Evolutionary conservation across 2,888 invertebrate genomes (phyloP).

Genomic region (Ochropleura leucogaster): DNA sequence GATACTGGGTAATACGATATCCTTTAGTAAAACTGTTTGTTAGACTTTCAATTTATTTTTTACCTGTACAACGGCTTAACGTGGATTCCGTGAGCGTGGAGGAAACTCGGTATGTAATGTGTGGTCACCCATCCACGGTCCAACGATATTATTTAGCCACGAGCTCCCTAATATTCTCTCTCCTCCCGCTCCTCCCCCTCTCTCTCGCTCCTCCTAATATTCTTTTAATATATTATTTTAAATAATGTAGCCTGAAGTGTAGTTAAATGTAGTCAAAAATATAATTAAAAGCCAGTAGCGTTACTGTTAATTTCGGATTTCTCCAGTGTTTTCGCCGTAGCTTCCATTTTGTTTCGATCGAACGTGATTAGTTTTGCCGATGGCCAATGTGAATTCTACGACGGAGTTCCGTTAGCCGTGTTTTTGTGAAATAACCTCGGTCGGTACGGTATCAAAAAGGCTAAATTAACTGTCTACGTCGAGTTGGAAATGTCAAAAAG

Average conservation of each 20-base stretch:
- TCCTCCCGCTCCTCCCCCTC: no score
- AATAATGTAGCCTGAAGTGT: slow-evolving; percentile 10
- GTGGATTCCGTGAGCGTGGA: no score
- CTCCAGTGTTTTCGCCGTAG: slow-evolving; percentile 35
- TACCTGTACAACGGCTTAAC: no score
- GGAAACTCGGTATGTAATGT: no score
- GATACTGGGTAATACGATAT: no score
- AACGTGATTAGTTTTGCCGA: slow-evolving; percentile 50
- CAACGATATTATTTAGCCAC: no score
- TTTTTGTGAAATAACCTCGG: slow-evolving; percentile 17
- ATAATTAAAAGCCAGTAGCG: slow-evolving; percentile 46
- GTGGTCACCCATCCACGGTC: no score
- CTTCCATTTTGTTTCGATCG: slow-evolving; percentile 45
- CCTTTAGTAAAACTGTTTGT: no score
- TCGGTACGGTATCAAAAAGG: slow-evolving; percentile 7
- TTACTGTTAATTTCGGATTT: slow-evolving; percentile 48
- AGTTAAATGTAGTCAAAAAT: slow-evolving; percentile 23
- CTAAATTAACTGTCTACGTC: slow-evolving; percentile 12
- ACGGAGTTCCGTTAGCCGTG: background rate
- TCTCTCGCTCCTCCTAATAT: no score
- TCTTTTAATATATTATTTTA: slow-evolving; percentile 4
- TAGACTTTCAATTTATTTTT: no score
- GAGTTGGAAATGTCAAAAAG: slow-evolving; percentile 23
- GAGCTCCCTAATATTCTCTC: no score
- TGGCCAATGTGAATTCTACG: slow-evolving; percentile 17